Conservation (phyloP, 2,888 invertebrate species). For the Oxyscelio sp. region DNA sequence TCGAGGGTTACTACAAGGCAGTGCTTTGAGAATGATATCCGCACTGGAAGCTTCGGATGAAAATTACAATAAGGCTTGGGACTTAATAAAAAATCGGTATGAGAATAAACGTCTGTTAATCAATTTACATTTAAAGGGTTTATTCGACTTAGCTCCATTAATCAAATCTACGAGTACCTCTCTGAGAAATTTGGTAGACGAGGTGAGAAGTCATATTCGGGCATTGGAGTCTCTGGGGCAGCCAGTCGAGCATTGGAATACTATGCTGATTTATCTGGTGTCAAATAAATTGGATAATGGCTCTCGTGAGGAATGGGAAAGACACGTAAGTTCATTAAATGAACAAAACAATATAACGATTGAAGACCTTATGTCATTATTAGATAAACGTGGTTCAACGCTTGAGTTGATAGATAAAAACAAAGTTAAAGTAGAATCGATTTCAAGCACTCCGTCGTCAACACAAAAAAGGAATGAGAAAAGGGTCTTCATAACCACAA, state of each 20-base stretch:
- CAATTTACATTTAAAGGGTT: slow-evolving; percentile 29
- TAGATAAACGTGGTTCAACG: neutral
- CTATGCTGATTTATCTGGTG: slow-evolving; percentile 26
- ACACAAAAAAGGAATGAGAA: too few relatives aligned
- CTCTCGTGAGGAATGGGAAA: slow-evolving; percentile 42
- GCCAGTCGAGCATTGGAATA: slow-evolving; percentile 14
- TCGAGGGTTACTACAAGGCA: slow-evolving; percentile 10
- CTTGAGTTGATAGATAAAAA: neutral
- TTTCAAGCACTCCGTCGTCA: too few relatives aligned
- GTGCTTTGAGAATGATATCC: slow-evolving; percentile 15
- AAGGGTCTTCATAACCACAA: too few relatives aligned
- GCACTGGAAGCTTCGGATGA: slow-evolving; percentile 23
- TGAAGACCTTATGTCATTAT: neutral
- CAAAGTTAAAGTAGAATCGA: neutral
- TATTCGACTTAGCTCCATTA: slow-evolving; percentile 19
- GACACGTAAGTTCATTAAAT: neutral
- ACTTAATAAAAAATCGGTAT: slow-evolving; percentile 21
- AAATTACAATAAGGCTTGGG: slow-evolving; percentile 37
- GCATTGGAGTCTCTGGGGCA: slow-evolving; percentile 17
- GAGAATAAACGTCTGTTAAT: slow-evolving; percentile 19
- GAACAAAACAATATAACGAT: neutral
- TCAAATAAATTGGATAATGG: slow-evolving; percentile 29
- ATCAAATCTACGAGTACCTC: neutral
- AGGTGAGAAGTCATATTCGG: slow-evolving; percentile 14
- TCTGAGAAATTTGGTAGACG: slow-evolving; percentile 33